Percentiles rank a stretch among this genome's conserved stretches.
Evolutionary conservation across 2,113 vertebrate genomes (phyloP).

Genomic region (Pterophyllum scalare): DNA sequence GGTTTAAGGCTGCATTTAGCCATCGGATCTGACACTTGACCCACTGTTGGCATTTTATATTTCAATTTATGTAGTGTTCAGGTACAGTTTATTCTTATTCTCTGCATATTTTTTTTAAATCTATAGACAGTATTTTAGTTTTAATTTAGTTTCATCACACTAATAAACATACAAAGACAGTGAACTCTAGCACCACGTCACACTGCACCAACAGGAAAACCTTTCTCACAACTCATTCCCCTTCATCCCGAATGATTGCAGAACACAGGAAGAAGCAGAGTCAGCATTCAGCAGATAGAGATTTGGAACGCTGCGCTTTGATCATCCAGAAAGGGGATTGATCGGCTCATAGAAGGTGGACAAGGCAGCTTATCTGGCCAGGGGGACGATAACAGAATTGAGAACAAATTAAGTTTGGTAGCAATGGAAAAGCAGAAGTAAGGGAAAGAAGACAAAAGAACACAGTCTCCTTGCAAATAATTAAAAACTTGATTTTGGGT

Average conservation of each 20-base stretch:
- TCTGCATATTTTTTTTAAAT: not conserved
- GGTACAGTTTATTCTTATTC: no score
- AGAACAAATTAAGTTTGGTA: not conserved
- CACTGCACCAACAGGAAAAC: no score
- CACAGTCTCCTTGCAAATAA: no score
- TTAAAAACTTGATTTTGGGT: not conserved
- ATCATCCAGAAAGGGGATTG: not conserved
- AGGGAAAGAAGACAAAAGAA: not conserved
- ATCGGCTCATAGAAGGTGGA: accelerated
- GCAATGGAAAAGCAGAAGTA: not conserved
- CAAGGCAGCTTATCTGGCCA: not conserved
- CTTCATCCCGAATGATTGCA: not conserved
- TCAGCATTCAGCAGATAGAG: not conserved
- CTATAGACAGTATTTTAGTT: not conserved
- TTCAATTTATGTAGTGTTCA: not conserved
- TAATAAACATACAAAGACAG: no score
- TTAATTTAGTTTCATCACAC: not conserved
- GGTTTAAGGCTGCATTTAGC: not conserved
- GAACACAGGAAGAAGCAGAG: not conserved
- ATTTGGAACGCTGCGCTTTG: not conserved
- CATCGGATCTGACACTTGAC: not conserved
- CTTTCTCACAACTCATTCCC: no score
- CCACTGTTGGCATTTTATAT: not conserved
- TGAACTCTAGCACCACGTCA: no score
- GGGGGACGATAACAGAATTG: not conserved